These are phyloP conservation scores for Zoroaster sp. DNA, from an alignment of 53 echinoderm and acorn worm genomes.

Conservation along the genomic window DNA sequence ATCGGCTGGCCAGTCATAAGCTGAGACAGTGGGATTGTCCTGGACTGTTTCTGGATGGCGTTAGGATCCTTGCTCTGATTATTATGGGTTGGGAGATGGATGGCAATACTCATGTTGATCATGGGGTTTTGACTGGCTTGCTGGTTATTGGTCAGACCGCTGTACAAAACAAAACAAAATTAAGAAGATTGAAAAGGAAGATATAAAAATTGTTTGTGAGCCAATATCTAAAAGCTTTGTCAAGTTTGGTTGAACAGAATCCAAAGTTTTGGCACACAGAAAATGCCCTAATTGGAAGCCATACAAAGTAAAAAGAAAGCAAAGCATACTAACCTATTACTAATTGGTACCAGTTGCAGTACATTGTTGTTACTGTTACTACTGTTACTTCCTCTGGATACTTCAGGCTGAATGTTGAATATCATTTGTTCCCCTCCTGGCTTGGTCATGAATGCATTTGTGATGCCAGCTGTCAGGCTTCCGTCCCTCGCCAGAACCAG, in stretches of 20 bases:
- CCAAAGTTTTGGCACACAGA: too few species aligned
- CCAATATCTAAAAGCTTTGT: neutral
- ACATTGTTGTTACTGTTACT: slow-evolving; percentile 23
- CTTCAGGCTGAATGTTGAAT: slow-evolving; percentile 40
- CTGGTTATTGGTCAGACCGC: neutral
- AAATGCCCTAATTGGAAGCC: too few species aligned
- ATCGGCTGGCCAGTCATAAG: slow-evolving; percentile 54
- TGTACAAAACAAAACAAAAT: neutral
- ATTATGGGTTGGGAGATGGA: slow-evolving; percentile 40
- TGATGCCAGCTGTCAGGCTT: neutral
- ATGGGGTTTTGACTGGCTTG: slow-evolving; percentile 28
- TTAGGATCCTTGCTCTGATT: slow-evolving; percentile 19
- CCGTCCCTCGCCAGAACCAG: slow-evolving; percentile 17
- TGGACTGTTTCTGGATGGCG: neutral
- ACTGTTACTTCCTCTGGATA: slow-evolving; percentile 14
- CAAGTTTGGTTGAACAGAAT: neutral
- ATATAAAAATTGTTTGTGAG: too few species aligned
- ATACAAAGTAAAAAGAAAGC: neutral
- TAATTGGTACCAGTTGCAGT: slow-evolving; percentile 31
- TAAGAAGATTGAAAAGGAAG: too few species aligned
- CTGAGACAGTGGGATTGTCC: slow-evolving; percentile 40
- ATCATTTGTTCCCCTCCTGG: slow-evolving; percentile 35
- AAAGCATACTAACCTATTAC: slow-evolving; percentile 2
- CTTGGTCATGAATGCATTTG: slow-evolving; percentile 27
- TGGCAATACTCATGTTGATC: slow-evolving; percentile 55